Conservation (phyloP, 1,140 invertebrate species). For the Cyrtorhinus lividipennis region DNA sequence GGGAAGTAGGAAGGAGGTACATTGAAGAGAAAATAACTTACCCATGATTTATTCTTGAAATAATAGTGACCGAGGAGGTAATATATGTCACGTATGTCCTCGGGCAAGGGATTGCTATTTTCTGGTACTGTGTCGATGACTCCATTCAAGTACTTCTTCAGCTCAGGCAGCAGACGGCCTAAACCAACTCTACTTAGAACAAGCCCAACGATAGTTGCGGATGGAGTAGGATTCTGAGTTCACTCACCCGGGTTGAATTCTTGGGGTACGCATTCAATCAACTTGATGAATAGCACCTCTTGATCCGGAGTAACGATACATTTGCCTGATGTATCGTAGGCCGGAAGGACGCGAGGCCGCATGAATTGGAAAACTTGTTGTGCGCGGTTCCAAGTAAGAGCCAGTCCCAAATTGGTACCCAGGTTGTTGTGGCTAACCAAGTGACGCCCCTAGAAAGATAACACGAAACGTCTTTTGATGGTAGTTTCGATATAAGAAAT, state of each 20-base stretch:
- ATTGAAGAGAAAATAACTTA: too few species aligned
- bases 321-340: constrained; percentile 62
- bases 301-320: constrained; percentile 58
- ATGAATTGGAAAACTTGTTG: constrained; percentile 72
- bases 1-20: too few species aligned
- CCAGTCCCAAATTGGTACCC: constrained; percentile 47
- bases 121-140: constrained; percentile 37
- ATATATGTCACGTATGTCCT: constrained; percentile 56
- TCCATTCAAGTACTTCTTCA: constrained; percentile 51
- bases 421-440: constrained; percentile 64
- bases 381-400: constrained; percentile 62
- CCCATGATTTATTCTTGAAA: constrained; percentile 71
- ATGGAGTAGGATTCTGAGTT: background rate
- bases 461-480: too few species aligned
- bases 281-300: constrained; percentile 59
- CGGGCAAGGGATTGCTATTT: constrained; percentile 33
- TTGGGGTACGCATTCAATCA: constrained; percentile 54
- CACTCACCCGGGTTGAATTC: constrained; percentile 40
- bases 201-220: background rate
- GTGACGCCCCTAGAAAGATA: constrained; percentile 36
- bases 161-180: constrained; percentile 32
- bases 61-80: constrained; percentile 84
- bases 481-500: too few species aligned
- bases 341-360: constrained; percentile 59
- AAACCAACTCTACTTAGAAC: too few species aligned